phyloP scores from a whole-genome alignment of 2,113 vertebrate genomes.

The Scatophagus argus region DNA sequence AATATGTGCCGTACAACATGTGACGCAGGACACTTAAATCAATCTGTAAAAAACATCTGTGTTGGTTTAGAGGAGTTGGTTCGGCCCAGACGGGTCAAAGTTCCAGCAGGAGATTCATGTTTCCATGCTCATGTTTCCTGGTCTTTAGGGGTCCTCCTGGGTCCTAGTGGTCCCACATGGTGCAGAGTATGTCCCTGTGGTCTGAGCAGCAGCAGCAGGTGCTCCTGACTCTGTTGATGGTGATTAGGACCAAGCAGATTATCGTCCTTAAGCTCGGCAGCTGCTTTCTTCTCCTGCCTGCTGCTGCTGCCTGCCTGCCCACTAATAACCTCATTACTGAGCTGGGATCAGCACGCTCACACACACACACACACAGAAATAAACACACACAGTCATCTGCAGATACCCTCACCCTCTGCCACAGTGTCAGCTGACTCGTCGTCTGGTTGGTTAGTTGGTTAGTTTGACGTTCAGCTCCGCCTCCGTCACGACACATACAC shows the following conservation, averaged over 20 bases:
- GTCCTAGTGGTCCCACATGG: not conserved
- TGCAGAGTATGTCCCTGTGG: conserved; percentile 37
- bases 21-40: not conserved
- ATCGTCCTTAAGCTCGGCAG: conserved; percentile 73
- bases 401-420: conserved; percentile 18
- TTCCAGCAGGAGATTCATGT: not conserved
- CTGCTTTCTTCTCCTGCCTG: conserved; percentile 76
- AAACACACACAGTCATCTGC: conserved; percentile 15
- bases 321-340: conserved; percentile 78
- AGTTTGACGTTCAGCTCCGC: not conserved
- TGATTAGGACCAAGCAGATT: conserved; percentile 84
- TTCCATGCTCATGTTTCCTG: not conserved
- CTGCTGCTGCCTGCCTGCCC: conserved; percentile 68
- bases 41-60: not conserved
- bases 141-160: not conserved
- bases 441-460: not conserved
- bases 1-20: not conserved
- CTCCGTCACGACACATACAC: not conserved
- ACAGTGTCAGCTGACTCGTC: not conserved
- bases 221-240: conserved; percentile 79
- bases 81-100: not conserved
- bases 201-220: conserved; percentile 72
- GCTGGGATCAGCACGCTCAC: conserved; percentile 67
- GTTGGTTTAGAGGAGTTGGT: not conserved
- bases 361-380: conserved; percentile 28